phyloP scores from a whole-genome alignment of 2,113 vertebrate genomes.

The Chrysochloris asiatica region DNA sequence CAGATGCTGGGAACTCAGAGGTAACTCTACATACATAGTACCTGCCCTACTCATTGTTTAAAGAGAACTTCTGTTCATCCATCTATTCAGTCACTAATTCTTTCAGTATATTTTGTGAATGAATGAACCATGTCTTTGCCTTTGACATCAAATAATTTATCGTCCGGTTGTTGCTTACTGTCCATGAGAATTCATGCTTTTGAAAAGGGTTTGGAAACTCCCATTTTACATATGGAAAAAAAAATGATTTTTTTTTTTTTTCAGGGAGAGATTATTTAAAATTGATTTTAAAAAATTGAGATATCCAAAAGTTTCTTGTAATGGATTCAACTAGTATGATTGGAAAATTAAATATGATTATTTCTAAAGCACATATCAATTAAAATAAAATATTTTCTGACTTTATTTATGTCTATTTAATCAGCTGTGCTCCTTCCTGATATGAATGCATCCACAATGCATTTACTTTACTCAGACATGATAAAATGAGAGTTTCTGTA shows the following conservation, averaged over 20 bases:
- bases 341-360: background rate
- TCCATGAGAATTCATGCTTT: background rate
- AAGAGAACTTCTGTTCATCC: background rate
- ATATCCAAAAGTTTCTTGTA: background rate
- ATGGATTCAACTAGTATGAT: background rate
- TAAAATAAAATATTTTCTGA: slow-evolving; percentile 12
- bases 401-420: slow-evolving; percentile 1
- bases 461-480: no score
- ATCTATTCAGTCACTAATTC: background rate
- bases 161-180: background rate
- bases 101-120: background rate
- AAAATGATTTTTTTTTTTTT: background rate
- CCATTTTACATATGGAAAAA: background rate
- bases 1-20: no score
- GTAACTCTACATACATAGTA: background rate
- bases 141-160: background rate
- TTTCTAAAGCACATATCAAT: slow-evolving; percentile 4
- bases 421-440: background rate
- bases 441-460: background rate
- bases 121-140: background rate
- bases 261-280: background rate
- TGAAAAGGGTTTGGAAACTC: background rate
- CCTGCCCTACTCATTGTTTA: background rate
- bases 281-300: background rate
- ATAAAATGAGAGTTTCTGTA: slow-evolving; percentile 27